phyloP scores from a whole-genome alignment of 2,797 vertebrate species.

The Spinibarbus caldwelli region DNA sequence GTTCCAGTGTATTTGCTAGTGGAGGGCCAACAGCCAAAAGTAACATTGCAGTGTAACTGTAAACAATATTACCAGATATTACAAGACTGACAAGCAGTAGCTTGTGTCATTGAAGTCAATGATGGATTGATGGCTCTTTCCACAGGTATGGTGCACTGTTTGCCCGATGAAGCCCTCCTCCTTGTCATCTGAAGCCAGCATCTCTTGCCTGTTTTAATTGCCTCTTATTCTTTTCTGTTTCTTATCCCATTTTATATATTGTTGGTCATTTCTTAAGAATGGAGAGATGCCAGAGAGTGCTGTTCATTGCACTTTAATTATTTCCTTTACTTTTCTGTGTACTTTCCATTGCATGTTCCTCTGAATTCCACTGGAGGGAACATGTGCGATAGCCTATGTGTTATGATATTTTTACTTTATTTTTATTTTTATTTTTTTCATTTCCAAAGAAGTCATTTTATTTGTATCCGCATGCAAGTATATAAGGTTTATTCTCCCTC shows the following conservation, averaged over 20 bases:
- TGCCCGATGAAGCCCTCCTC: constrained; percentile 52
- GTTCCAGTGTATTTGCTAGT: neutral
- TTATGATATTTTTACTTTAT: neutral
- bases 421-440: neutral
- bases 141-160: constrained; percentile 61
- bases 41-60: neutral
- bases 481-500: neutral
- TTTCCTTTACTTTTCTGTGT: neutral
- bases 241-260: neutral
- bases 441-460: neutral
- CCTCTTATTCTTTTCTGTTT: neutral
- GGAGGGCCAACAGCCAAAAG: neutral
- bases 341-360: neutral
- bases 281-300: neutral
- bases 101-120: no score
- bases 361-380: neutral
- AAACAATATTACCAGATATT: neutral
- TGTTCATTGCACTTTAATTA: neutral
- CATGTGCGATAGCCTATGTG: no score
- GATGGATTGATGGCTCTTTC: constrained; percentile 7
- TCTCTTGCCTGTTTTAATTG: constrained; percentile 24
- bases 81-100: no score
- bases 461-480: neutral
- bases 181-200: constrained; percentile 4
- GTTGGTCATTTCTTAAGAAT: neutral